These are phyloP conservation scores for western clawed frog (Xenopus tropicalis) DNA, from an alignment of 2,113 vertebrate genomes.

Conservation along the genomic window UCB_Xtro_10.0 CM004445.2:77742501-77743000, in stretches of 20 bases:
- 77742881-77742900: conserved; percentile 14
- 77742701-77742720: conserved; percentile 64
- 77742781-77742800: conserved; percentile 50
- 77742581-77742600: conserved; percentile 19
- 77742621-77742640: conserved; percentile 70
- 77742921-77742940: conserved; percentile 21
- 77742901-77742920: background rate
- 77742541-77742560: conserved; percentile 57
- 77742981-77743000: conserved; percentile 15
- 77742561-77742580: too few species aligned
- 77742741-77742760: conserved; percentile 66
- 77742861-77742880: conserved; percentile 25
- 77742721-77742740: conserved; percentile 68
- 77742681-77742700: conserved; percentile 68
- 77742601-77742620: conserved; percentile 54
- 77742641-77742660: conserved; percentile 70
- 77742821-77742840: conserved; percentile 6
- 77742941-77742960: conserved; percentile 23
- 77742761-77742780: conserved; percentile 67
- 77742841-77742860: conserved; percentile 30
- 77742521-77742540: conserved; percentile 68
- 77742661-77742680: conserved; percentile 75
- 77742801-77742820: conserved; percentile 9
- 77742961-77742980: conserved; percentile 32
- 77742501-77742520: conserved; percentile 65